Evolutionary conservation across 2,113 vertebrate species (phyloP), one percentile per base, ranked within the genome.

Genomic region (Lagenorhynchus albirostris): DNA sequence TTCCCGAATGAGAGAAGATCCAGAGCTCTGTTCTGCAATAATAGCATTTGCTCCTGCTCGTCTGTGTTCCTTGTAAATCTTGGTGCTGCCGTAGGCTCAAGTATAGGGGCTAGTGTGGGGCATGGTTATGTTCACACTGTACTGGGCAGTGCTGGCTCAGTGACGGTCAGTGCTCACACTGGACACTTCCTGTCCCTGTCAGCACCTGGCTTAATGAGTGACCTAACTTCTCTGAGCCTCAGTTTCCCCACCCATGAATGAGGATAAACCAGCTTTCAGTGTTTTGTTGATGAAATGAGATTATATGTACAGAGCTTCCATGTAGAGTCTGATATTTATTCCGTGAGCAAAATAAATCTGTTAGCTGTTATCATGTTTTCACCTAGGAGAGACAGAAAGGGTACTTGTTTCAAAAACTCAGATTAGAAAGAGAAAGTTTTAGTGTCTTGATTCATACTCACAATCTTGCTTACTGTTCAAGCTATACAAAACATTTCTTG

Each of bases 21-120:
- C 18, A 20, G 33, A 38, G 38, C 3, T 1, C 0, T 2, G 18
- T 4, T 3, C 53, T 25, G 8, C 10, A 31, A 0, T 0, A 31
- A 0, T 0, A 2, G 20, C 20, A 20, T 44, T 21, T 47, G 8
- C 20, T 15, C 15, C 50, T n/a, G 0, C 68, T 31, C 50, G 11
- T 68, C 41, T 80, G 44, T 20, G 0, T 15, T 53, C 20, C 25
- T 89, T 50, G 6, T 8, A 31, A 21, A 82, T 58, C 23, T 11
- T 63, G 14, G 12, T 9, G 5, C 47, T 60, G 1, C 67, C 12
- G 0, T 3, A 33, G 80, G 6, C 33, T 55, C 3, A 12, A 50
- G 7, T 0, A 0, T 5, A 33, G 76, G 62, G 55, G 20, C 13
- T 0, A 25, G 60, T 13, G 3, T 15, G 21, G 33, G 36, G 1